Evolutionary conservation across 2,888 invertebrate genomes (phyloP).

Genomic region (Amorpha juglandis): DNA sequence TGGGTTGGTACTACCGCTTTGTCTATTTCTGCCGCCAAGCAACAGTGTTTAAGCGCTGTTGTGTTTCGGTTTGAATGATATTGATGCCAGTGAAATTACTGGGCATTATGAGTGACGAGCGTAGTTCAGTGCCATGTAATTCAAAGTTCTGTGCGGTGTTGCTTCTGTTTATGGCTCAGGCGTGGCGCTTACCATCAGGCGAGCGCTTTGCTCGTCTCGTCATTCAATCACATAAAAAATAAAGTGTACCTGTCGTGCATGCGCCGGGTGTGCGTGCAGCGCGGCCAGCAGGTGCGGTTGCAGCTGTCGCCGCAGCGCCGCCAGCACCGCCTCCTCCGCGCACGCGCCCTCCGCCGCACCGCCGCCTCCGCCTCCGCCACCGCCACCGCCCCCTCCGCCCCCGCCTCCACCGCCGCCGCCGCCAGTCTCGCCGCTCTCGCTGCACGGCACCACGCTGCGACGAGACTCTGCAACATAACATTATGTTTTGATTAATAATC

Average conservation of each 20-base stretch:
- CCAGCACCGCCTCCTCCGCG: slow-evolving; percentile 87
- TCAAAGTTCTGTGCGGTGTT: too few species aligned
- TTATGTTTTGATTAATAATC: too few species aligned
- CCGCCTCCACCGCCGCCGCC: slow-evolving; percentile 36
- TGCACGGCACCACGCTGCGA: slow-evolving; percentile 55
- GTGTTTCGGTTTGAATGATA: too few species aligned
- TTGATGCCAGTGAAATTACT: too few species aligned
- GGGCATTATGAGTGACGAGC: too few species aligned
- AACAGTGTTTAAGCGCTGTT: too few species aligned
- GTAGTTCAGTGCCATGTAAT: too few species aligned
- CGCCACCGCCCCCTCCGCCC: slow-evolving; percentile 44
- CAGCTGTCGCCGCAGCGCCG: slow-evolving; percentile 87
- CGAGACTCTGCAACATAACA: slow-evolving; percentile 58
- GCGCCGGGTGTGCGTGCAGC: slow-evolving; percentile 75
- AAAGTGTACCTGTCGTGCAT: slow-evolving; percentile 45
- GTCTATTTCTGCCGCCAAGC: too few species aligned
- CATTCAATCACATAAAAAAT: background rate
- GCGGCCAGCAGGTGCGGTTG: slow-evolving; percentile 86
- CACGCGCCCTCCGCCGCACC: slow-evolving; percentile 38
- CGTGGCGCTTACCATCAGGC: too few species aligned
- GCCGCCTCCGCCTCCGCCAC: slow-evolving; percentile 34
- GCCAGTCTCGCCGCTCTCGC: slow-evolving; percentile 37
- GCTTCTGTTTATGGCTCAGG: too few species aligned
- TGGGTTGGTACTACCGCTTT: too few species aligned
- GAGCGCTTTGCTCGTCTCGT: too few species aligned